Percentiles rank a stretch among this genome's conserved stretches.
Evolutionary conservation across 1,140 invertebrate genomes (phyloP).

Genomic region (Conus betulinus): DNA sequence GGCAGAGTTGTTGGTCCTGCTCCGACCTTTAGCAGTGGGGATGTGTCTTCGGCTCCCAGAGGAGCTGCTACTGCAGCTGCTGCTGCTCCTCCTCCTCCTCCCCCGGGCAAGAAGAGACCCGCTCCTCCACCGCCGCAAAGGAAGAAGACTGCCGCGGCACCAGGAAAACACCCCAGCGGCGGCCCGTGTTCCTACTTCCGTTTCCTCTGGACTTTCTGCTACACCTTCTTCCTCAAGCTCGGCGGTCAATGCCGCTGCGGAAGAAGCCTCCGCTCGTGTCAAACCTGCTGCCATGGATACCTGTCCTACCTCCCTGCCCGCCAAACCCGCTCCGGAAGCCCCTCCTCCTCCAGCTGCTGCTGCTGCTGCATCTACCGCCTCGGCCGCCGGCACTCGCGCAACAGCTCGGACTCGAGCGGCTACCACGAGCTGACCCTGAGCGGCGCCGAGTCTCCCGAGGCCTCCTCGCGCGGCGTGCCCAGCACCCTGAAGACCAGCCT

Average conservation of each 20-base stretch:
- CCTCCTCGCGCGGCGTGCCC: conserved; percentile 3
- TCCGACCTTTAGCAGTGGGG: neutral
- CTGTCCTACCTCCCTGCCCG: neutral
- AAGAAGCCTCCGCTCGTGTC: too few species aligned
- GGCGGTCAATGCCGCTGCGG: neutral
- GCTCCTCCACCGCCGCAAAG: conserved; percentile 60
- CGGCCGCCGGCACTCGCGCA: conserved; percentile 80
- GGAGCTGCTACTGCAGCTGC: neutral
- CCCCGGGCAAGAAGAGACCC: conserved; percentile 57
- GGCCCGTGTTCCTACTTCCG: neutral
- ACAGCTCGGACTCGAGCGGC: conserved; percentile 86
- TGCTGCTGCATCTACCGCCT: neutral
- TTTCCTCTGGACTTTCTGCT: neutral
- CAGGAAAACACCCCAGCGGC: neutral
- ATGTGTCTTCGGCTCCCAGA: neutral
- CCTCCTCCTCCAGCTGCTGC: neutral
- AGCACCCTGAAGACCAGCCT: conserved; percentile 59
- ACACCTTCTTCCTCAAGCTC: neutral
- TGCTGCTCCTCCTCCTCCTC: conserved; percentile 46
- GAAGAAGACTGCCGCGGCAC: conserved; percentile 5
- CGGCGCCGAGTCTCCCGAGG: conserved; percentile 77
- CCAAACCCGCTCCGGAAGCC: neutral
- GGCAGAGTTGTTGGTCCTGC: too few species aligned
- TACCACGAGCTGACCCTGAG: conserved; percentile 85
- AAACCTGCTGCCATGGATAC: too few species aligned